Evolutionary conservation across 1,140 invertebrate genomes (phyloP), one percentile per base, ranked within the genome.

Genomic region (Hyles euphorbiae): DNA sequence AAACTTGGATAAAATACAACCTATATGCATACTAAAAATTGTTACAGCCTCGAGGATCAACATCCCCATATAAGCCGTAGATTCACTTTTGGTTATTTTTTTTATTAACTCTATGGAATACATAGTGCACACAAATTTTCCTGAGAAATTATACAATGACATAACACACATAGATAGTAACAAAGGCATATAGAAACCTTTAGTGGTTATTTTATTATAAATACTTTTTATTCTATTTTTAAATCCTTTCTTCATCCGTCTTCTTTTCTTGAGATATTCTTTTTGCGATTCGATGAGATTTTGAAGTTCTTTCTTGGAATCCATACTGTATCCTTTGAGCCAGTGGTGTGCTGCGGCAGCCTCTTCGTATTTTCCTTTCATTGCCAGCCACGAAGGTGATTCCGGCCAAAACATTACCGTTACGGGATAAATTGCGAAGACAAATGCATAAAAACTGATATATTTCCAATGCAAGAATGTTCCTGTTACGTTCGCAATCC

Each of bases 51-150:
- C 64, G 34, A 70, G 50, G 32, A 70, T 54, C 10, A 70, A 47
- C 65, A 70, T 70, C 5, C 58, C 61, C 3, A 45, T 59, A 22
- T 70, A 67, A 8, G 67, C 61, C 9, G 64, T 50, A 22, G 66
- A 61, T 12, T 61, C 60, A 11, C 34, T 68, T 6, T 52, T 32
- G 7, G 69, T 75, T 53, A 77, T 71, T 32, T 61, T 22, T 22
- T 67, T 74, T 2, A 70, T 65, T 11, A 77, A 58, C 48, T 65
- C 63, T 49, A 78, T 59, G n/a, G 68, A 61, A 48, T 76, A 78
- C 33, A 72, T 60, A 32, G 57, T 58, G 52, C 61, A 69, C 7
- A 67, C 65, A 55, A 74, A 57, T 58, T 78, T 78, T 10, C 76
- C 76, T 9, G 71, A 68, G 45, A 68, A 67, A 56, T 73, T 62